Percentiles rank a stretch among this genome's conserved stretches.
Evolutionary conservation across 2,113 vertebrate genomes (phyloP).

Genomic region (Protomyctophum bolini): DNA sequence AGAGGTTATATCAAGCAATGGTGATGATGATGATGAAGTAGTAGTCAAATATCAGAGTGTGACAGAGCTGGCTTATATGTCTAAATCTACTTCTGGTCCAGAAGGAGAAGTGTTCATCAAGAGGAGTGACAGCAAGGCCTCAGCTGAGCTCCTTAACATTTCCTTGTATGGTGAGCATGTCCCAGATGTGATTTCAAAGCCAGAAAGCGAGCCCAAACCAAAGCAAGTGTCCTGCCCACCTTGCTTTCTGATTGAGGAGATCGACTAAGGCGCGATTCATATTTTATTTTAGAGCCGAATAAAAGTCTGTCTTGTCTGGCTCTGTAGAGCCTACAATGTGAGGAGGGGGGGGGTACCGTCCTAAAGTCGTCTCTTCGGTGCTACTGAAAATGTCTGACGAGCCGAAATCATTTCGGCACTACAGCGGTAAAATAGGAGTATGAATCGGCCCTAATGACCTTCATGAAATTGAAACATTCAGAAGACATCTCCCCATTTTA

Average conservation of each 20-base stretch:
- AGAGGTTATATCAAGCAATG: slow-evolving; percentile 76
- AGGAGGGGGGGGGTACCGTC: too few species aligned
- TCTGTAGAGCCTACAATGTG: too few species aligned
- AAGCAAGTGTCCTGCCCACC: neutral
- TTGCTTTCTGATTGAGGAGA: slow-evolving; percentile 67
- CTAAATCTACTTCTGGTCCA: neutral
- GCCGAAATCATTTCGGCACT: too few species aligned
- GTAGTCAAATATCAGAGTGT: neutral
- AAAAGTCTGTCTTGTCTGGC: too few species aligned
- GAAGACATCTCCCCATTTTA: too few species aligned
- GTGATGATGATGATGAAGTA: slow-evolving; percentile 32
- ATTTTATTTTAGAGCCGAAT: too few species aligned
- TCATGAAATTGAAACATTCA: too few species aligned
- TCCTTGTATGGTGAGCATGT: slow-evolving; percentile 20
- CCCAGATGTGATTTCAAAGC: neutral
- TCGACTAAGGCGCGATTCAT: slow-evolving; percentile 53
- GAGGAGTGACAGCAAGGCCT: slow-evolving; percentile 7
- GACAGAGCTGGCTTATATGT: neutral
- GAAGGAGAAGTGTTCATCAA: slow-evolving; percentile 25
- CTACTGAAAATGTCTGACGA: too few species aligned
- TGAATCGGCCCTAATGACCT: too few species aligned
- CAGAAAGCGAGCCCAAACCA: slow-evolving; percentile 13
- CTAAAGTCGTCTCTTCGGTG: too few species aligned
- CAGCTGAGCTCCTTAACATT: slow-evolving; percentile 2
- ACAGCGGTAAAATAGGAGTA: too few species aligned